A percentile compares a stretch with the other conserved stretches of the same genome.
Evolutionary conservation across 2,888 invertebrate species (phyloP).

Genomic region (Apoda limacodes): DNA sequence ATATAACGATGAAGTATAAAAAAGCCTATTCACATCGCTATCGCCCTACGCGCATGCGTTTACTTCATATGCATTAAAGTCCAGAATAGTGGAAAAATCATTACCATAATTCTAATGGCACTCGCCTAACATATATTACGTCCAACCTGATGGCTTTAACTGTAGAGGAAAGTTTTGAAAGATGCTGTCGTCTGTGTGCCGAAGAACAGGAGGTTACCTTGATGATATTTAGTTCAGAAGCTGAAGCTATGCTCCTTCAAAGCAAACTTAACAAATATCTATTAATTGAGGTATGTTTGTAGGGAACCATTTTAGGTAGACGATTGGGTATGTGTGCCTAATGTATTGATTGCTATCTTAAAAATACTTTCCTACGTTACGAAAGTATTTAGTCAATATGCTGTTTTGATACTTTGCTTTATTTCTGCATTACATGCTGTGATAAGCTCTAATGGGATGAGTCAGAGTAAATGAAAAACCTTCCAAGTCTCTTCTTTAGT

Average conservation of each 20-base stretch:
- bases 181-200: slow-evolving; percentile 75
- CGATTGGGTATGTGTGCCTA: too few relatives aligned
- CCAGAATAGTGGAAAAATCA: slow-evolving; percentile 39
- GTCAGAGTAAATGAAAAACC: too few relatives aligned
- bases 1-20: slow-evolving; percentile 39
- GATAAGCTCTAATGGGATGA: too few relatives aligned
- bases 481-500: too few relatives aligned
- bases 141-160: slow-evolving; percentile 28
- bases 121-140: slow-evolving; percentile 15
- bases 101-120: slow-evolving; percentile 26
- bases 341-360: too few relatives aligned
- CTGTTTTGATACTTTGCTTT: too few relatives aligned
- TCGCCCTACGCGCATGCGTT: slow-evolving; percentile 45
- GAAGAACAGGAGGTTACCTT: slow-evolving; percentile 70
- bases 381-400: too few relatives aligned
- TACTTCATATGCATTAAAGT: slow-evolving; percentile 24
- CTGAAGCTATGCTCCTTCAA: slow-evolving; percentile 72
- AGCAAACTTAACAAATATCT: slow-evolving; percentile 77
- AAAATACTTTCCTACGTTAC: too few relatives aligned
- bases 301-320: too few relatives aligned
- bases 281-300: slow-evolving; percentile 70
- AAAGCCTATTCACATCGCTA: slow-evolving; percentile 32
- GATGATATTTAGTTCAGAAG: slow-evolving; percentile 75
- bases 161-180: slow-evolving; percentile 39
- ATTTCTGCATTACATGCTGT: too few relatives aligned